Base-by-base conservation (phyloP, 2,888 invertebrate species). In the Laspeyria flexula region DNA sequence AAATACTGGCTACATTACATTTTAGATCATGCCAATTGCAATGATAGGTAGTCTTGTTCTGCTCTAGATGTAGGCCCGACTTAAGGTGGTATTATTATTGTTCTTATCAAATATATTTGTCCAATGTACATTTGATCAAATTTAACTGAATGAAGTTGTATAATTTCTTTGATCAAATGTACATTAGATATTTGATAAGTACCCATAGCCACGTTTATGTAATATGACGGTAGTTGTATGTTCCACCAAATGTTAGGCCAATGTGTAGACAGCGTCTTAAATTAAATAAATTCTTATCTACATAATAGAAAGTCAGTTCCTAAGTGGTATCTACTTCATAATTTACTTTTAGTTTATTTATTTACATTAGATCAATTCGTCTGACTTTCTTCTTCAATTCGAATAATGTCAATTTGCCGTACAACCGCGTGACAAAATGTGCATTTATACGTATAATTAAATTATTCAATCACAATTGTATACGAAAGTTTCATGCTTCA, bases 401-500 rank as follows among this genome's bases (percentile, higher is more conserved):
- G 6, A 15, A 21, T n/a, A 47, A 31, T 21, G 27, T 40, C 31
- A 34, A 31, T 31, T 37, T 38, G 30, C 43, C 43, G 15, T 27
- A 23, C 15, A 44, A 37, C 42, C 23, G 18, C 34, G 38, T 45
- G 47, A 61, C 50, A 55, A 57, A 71, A 67, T 51, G 73, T 75
- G 77, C 77, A 69, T 64, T 63, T 58, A 65, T 23, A 55, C 30
- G 61, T 54, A 61, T 50, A 58, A 43, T 57, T 57, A 63, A 60
- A 54, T 60, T 57, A 47, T 46, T 48, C 45, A 59, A 58, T 54
- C 55, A 62, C 59, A 60, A 55, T 47, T 42, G 1, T 39, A 46
- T 43, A 16, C 0, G 38, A 53, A 42, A 48, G 38, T 49, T 62
- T 87, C 77, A 93, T 71, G 93, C 93, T 75, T 93, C 93, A 1